Base-by-base conservation (phyloP, 2,113 vertebrate species). In the Electrona antarctica region DNA sequence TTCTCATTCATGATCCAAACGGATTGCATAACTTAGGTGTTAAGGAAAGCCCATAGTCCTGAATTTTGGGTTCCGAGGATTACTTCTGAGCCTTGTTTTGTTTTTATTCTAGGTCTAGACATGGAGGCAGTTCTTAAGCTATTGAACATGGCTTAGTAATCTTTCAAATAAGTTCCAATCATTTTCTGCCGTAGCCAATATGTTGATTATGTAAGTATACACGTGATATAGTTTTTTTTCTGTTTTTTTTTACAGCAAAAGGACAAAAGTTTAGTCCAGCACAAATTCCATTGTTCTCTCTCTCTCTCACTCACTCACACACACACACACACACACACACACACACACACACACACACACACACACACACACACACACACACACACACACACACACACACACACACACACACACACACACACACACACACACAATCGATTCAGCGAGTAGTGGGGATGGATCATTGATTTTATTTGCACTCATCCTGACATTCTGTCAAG, bases 401-500 rank as follows among this genome's bases (percentile, higher is more conserved):
- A 4, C 2, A 33, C 29, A 67, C 73, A 78, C 48, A 75, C 73
- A 83, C 71, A 85, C 47, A 64, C 76, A 76, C n/a, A n/a, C n/a
- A n/a, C n/a, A n/a, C n/a, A n/a, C n/a, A n/a, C n/a, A n/a, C n/a
- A n/a, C n/a, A 77, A 85, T 81, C 60, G 74, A 85, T 89, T 88
- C 86, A 81, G 79, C 82, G 68, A 81, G 80, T 81, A 81, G 80
- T 81, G 78, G 77, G 75, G 77, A 91, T 88, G 86, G 85, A 89
- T 89, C 88, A 90, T 88, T 92, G 89, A 89, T 90, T 92, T 92
- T 92, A 92, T 91, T 91, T 87, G 78, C 83, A 80, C 86, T 92
- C 84, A 90, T 91, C 85, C 83, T 86, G 87, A 89, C 85, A 85
- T 87, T 88, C 86, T 90, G 87, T 91, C 86, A 87, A 83, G 81